phyloP scores from a whole-genome alignment of 2,888 invertebrate species.

The Pecten maximus region DNA sequence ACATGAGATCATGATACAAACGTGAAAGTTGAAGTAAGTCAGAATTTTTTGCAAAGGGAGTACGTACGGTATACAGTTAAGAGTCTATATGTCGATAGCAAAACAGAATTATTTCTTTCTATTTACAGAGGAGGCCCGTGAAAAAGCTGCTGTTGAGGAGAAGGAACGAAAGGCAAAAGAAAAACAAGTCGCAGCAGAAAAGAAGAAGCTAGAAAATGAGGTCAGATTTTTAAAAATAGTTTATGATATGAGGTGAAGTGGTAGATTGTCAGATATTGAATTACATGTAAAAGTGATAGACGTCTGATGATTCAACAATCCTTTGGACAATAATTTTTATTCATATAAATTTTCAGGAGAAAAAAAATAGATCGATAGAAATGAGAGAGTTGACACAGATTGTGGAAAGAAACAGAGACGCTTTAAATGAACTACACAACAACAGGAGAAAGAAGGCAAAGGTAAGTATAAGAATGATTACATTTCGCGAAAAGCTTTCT shows the following conservation, averaged over 20 bases:
- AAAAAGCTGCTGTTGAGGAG: conserved; percentile 66
- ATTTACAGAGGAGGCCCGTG: conserved; percentile 69
- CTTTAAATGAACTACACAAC: conserved; percentile 64
- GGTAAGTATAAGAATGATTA: too few relatives aligned
- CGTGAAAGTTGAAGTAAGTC: too few relatives aligned
- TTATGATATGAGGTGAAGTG: too few relatives aligned
- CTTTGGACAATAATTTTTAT: neutral
- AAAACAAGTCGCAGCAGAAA: conserved; percentile 60
- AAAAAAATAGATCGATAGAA: conserved; percentile 74
- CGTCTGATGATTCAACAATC: neutral
- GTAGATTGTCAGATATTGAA: too few relatives aligned
- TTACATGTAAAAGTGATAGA: neutral
- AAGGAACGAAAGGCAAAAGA: conserved; percentile 58
- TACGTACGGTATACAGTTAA: too few relatives aligned
- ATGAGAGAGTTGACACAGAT: conserved; percentile 76
- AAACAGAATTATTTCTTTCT: neutral
- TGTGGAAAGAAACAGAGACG: conserved; percentile 65
- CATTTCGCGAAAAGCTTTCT: too few relatives aligned
- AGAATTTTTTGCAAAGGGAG: too few relatives aligned
- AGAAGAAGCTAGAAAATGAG: conserved; percentile 70
- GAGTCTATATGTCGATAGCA: too few relatives aligned
- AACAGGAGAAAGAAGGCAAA: conserved; percentile 74
- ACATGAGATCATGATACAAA: too few relatives aligned
- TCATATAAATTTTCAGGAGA: conserved; percentile 70
- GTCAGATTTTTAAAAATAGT: conserved; percentile 44